Evolutionary conservation across 2,797 vertebrate species (phyloP).

Genomic region (Acipenser oxyrinchus): DNA sequence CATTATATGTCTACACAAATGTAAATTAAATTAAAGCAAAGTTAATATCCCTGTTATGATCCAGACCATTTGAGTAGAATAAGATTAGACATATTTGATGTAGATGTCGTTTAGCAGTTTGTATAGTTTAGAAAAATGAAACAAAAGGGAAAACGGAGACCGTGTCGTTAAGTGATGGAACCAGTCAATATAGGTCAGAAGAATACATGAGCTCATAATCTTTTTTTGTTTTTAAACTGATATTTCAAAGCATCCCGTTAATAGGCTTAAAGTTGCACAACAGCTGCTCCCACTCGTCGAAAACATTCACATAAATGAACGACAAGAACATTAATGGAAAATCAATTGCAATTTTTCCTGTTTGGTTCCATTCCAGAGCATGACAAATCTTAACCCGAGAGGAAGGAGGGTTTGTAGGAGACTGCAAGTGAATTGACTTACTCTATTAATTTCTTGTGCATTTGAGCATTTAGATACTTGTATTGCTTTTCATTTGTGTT

Average conservation of each 20-base stretch:
- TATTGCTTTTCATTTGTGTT: constrained; percentile 19
- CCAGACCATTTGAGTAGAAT: too few relatives aligned
- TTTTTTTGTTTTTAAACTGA: constrained; percentile 9
- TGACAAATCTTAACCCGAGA: constrained; percentile 12
- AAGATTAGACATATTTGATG: too few relatives aligned
- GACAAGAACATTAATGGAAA: constrained; percentile 22
- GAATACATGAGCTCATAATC: constrained; percentile 13
- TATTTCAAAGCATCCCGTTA: constrained; percentile 13
- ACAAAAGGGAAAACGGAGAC: too few relatives aligned
- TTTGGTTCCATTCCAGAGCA: constrained; percentile 19
- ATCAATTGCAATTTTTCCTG: constrained; percentile 24
- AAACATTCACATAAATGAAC: constrained; percentile 13
- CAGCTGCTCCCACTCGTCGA: constrained; percentile 15
- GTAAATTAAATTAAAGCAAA: too few relatives aligned
- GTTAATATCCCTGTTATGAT: too few relatives aligned
- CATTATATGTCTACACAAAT: too few relatives aligned
- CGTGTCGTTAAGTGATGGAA: too few relatives aligned
- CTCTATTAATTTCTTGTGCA: constrained; percentile 12
- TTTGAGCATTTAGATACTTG: constrained; percentile 12
- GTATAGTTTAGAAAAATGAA: too few relatives aligned
- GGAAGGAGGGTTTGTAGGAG: constrained; percentile 2
- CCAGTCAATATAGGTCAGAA: not conserved
- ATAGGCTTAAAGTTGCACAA: constrained; percentile 15
- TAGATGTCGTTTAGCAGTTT: too few relatives aligned
- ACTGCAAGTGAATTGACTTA: not conserved